These are phyloP conservation scores for Penelope pileata DNA, from an alignment of 2,113 vertebrate genomes.

Conservation along the genomic window DNA sequence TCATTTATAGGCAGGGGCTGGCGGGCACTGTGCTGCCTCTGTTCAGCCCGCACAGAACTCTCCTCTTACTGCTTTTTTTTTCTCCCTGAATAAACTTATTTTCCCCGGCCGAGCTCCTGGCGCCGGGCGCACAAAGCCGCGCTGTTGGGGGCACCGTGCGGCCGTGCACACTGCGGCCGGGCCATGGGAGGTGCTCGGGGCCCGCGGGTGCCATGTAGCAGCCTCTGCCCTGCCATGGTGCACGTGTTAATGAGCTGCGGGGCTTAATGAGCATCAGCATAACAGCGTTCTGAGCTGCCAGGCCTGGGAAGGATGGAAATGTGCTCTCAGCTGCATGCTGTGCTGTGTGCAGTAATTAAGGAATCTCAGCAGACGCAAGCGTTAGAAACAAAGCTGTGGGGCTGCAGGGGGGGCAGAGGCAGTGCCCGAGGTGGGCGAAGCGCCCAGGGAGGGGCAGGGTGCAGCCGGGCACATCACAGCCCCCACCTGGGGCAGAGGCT, in stretches of 20 bases:
- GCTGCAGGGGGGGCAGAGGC: background rate
- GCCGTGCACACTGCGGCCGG: background rate
- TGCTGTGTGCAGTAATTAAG: background rate
- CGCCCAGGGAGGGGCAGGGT: too few species aligned
- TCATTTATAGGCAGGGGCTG: background rate
- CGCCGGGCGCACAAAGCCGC: background rate
- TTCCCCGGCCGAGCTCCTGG: background rate
- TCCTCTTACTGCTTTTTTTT: background rate
- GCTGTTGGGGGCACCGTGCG: background rate
- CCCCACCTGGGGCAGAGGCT: too few species aligned
- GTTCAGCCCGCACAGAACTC: background rate
- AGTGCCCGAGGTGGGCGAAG: too few species aligned
- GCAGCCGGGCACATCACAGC: too few species aligned
- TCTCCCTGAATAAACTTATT: background rate
- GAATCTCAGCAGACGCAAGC: background rate
- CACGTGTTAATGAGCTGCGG: background rate
- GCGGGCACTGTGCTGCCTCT: constrained; percentile 17
- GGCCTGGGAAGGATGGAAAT: too few species aligned
- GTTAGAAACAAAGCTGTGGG: background rate
- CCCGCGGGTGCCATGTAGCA: background rate
- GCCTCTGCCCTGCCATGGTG: too few species aligned
- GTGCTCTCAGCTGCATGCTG: too few species aligned
- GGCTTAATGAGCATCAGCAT: too few species aligned
- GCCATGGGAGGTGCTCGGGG: background rate
- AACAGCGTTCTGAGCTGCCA: too few species aligned